Evolutionary conservation across 2,113 vertebrate genomes (phyloP).

Genomic region (Salminus brasiliensis): DNA sequence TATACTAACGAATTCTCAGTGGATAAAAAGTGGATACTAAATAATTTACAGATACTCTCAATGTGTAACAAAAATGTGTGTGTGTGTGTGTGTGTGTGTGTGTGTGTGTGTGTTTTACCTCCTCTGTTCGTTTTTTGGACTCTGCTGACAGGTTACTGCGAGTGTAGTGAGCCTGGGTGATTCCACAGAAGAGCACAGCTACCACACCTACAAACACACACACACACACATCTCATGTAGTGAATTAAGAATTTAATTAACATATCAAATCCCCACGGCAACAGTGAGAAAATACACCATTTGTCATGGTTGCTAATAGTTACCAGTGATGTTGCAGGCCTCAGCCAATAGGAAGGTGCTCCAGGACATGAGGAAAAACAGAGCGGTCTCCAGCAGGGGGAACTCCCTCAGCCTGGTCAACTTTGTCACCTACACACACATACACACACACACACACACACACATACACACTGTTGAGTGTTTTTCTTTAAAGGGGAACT

Average conservation of each 20-base stretch:
- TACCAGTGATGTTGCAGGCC: slow-evolving; percentile 95
- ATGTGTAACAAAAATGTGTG: no score
- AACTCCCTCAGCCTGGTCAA: slow-evolving; percentile 96
- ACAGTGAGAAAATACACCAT: no score
- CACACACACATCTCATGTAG: no score
- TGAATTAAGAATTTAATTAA: no score
- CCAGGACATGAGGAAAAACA: slow-evolving; percentile 99
- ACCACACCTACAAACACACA: slow-evolving; percentile 85
- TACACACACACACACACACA: slow-evolving; percentile 34
- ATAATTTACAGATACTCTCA: no score
- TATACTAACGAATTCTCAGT: no score
- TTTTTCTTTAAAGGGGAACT: no score
- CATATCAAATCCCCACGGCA: no score
- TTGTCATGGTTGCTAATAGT: slow-evolving; percentile 21
- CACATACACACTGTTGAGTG: not conserved
- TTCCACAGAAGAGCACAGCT: slow-evolving; percentile 95
- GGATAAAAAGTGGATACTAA: no score
- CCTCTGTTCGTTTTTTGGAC: slow-evolving; percentile 93
- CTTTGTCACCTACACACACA: slow-evolving; percentile 87
- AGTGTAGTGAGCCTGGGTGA: slow-evolving; percentile 97
- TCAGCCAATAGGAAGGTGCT: slow-evolving; percentile 96
- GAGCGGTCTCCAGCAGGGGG: slow-evolving; percentile 89
- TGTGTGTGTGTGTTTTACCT: slow-evolving; percentile 83
- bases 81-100: no score
- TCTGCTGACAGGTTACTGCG: slow-evolving; percentile 96